Base-by-base conservation (phyloP, 1,140 invertebrate genomes). In the Homalodisca vitripennis region DNA sequence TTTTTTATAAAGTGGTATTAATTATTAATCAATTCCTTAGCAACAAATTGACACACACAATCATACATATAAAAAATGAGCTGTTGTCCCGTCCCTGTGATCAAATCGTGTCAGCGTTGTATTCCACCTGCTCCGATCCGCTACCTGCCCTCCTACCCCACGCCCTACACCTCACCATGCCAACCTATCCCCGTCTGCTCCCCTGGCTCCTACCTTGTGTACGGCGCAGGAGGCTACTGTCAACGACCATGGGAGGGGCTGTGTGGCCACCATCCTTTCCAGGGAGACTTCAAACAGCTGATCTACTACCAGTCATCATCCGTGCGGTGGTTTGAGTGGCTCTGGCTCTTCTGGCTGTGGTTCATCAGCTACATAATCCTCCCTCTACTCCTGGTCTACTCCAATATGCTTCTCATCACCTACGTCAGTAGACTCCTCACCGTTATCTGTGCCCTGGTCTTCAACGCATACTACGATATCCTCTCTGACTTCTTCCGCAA, bases 201-300 rank as follows among this genome's bases (percentile, higher is more conserved):
- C 34, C 6, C 6, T 41, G 17, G 34, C 6, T 41, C 34, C 34
- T 41, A 60, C 55, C 14, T 53, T n/a, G 10, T 24, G 10, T 53
- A 53, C 48, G 3, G 48, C 48, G 10, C 22, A 13, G 55, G 55
- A 29, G 26, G 55, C 6, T 27, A 60, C 27, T 6, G 26, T 6
- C 29, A 22, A 2, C 55, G 55, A 12, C 55, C 55, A 60, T 60
- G 55, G 55, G 55, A 60, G n/a, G 29, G 22, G 2, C 14, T 60
- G 12, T 60, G 55, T 29, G 55, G 55, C 55, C 55, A n/a, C 3
- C 55, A 60, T 29, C 55, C 55, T 3, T 60, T 60, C 27, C 55
- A 60, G 27, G 55, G 55, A 10, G 55, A 60, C 55, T 60, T 27
- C 55, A 26, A n/a, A 30, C 55, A 60, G 24, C 22, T 60, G 10